A percentile compares a stretch with the other conserved stretches of the same genome.
These are phyloP conservation scores for Botrylloides violaceus DNA, from an alignment of 23 tunicate genomes.

Conservation along the genomic window DNA sequence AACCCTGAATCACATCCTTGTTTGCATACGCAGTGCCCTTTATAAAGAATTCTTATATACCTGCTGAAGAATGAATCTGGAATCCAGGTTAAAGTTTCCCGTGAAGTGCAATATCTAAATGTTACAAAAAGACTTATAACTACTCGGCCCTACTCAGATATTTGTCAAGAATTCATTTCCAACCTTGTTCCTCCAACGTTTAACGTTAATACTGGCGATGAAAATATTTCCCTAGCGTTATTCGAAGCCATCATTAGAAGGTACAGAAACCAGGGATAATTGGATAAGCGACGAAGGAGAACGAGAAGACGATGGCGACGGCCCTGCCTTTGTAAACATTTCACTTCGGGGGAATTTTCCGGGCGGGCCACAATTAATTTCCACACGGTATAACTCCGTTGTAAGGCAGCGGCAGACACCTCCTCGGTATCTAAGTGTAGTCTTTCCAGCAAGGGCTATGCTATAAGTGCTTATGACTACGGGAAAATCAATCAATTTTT, in stretches of 20 bases:
- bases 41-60: too few relatives aligned
- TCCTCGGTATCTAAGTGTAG: too few relatives aligned
- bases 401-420: too few relatives aligned
- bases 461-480: too few relatives aligned
- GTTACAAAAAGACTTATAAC: neutral
- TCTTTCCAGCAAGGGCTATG: too few relatives aligned
- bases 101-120: conserved; percentile 73
- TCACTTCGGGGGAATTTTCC: neutral
- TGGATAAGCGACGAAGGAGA: too few relatives aligned
- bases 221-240: neutral
- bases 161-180: neutral
- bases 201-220: conserved; percentile 32
- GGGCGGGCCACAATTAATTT: neutral
- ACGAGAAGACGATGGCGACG: neutral
- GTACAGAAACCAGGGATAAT: too few relatives aligned
- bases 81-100: conserved; percentile 85
- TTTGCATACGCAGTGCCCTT: too few relatives aligned
- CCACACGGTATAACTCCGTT: neutral
- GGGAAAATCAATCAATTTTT: too few relatives aligned
- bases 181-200: conserved; percentile 83
- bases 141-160: neutral
- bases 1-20: too few relatives aligned
- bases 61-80: conserved; percentile 89
- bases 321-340: neutral
- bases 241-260: neutral